Evolutionary conservation across 2,888 invertebrate species (phyloP), one percentile per base, ranked within the genome.

Genomic region (Schizotus pectinicornis): DNA sequence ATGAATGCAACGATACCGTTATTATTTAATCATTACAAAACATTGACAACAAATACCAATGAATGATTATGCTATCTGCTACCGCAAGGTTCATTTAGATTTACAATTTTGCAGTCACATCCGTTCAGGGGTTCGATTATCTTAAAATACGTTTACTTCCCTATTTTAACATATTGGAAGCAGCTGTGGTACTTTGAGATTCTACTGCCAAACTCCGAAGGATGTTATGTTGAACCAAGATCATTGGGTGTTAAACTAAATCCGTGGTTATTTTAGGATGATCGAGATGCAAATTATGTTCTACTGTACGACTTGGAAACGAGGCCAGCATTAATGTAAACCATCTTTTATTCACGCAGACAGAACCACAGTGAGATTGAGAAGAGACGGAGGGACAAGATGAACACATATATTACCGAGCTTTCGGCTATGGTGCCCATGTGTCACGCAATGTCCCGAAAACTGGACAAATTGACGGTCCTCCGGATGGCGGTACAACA

Each of bases 281-380:
- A 22, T 22, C 2, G 5, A 3, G 22, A 22, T 3, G 22, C 22
- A 22, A 2, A 22, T 22, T 22, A 2, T 22, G 5, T 22, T 22
- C 2, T 5, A 22, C 22, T 22, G 22, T 22, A 22, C 22, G 22
- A 22, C 5, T 22, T 22, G 2, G 5, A 22, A 22, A 38, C 43
- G 50, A 36, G 34, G 22, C 22, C 22, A 22, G 30, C 33, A 41
- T n/a, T 6, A 34, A 13, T 50, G 7, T 49, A 56, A 47, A 57
- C 51, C 46, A 43, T 43, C 73, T 22, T 22, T 22, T 22, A 22
- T 22, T 22, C 22, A 22, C 76, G n/a, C 78, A 95, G 95, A 72
- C 95, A 95, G 80, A 96, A 95, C 80, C 97, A 97, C 81, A 95
- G 95, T 79, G 95, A 96, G 81, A 96, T 97, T 60, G 96, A 97